Evolutionary conservation across 2,888 invertebrate species (phyloP), one percentile per base, ranked within the genome.

Genomic region (Taphrorychus bicolor): DNA sequence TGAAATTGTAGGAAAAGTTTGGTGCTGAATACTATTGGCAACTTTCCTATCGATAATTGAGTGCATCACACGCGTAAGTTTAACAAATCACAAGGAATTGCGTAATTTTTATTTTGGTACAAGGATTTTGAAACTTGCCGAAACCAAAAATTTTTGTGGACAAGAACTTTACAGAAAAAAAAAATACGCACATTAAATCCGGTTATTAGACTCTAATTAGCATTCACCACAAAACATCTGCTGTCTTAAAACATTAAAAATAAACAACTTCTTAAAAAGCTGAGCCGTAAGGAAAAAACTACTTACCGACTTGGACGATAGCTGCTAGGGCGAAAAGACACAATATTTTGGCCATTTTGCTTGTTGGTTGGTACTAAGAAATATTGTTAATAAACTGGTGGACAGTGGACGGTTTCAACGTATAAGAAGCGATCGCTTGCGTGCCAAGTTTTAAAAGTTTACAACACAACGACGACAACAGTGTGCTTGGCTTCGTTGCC

Each of bases 241-340:
- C 32, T 32, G 9, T 1, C 7, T 1, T 3, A 32, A 32, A 11
- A 3, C 1, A 9, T 32, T 32, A 32, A 2, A 32, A 32, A 32
- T 32, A 32, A 32, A 32, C 3, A 3, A n/a, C n/a, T n/a, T n/a
- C n/a, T n/a, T n/a, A n/a, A n/a, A n/a, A n/a, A n/a, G n/a, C n/a
- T n/a, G n/a, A n/a, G n/a, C 32, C 5, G 32, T 32, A 7, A 32
- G 11, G 11, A 32, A 32, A 5, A 32, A 32, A 0, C 14, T 45
- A 63, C 63, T 63, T 63, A 63, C 63, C 63, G 5, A 49, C 49
- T 57, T 63, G 63, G n/a, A 51, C 40, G 9, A 63, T 40, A 16
- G 63, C 57, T 7, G 56, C 51, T 0, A 63, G 21, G 40, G 63
- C 63, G 14, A 63, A 57, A 40, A 63, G 41, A 23, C 16, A 63